phyloP scores from a whole-genome alignment of 64 coral and sea anemone genomes.

The Porites lutea region DNA sequence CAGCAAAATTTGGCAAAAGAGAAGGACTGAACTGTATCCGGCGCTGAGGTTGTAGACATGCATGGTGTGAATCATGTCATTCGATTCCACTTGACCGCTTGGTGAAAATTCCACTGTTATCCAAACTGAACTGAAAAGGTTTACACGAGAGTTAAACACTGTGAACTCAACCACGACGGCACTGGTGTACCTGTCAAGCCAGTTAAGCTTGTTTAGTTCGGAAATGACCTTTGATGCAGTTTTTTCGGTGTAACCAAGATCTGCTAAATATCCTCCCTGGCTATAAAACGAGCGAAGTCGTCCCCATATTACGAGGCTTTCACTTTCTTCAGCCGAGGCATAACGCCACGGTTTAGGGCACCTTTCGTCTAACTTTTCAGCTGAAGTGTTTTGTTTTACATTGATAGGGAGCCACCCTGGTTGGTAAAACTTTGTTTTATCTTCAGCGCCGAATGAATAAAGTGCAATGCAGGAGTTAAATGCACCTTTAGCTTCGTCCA shows the following conservation, averaged over 20 bases:
- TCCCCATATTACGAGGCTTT: constrained; percentile 9
- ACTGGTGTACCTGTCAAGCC: constrained; percentile 42
- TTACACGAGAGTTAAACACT: constrained; percentile 25
- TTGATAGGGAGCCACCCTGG: constrained; percentile 17
- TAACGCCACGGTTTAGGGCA: constrained; percentile 41
- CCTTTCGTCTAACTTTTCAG: background rate
- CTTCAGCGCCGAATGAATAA: constrained; percentile 22
- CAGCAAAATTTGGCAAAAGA: constrained; percentile 40
- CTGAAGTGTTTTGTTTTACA: background rate
- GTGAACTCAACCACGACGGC: constrained; percentile 42
- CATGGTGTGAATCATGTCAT: constrained; percentile 24
- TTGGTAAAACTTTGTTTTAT: constrained; percentile 9
- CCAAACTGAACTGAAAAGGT: constrained; percentile 49
- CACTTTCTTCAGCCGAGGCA: constrained; percentile 2
- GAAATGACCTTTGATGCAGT: constrained; percentile 13
- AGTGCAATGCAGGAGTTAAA: constrained; percentile 25
- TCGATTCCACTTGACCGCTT: constrained; percentile 30
- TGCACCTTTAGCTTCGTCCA: background rate
- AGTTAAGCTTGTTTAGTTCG: background rate
- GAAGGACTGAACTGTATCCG: constrained; percentile 28
- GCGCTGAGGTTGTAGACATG: constrained; percentile 32
- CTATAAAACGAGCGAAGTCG: background rate
- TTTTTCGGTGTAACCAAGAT: constrained; percentile 2
- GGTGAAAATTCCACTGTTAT: constrained; percentile 34
- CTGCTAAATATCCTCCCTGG: constrained; percentile 42